phyloP scores from a whole-genome alignment of 2,888 invertebrate genomes.

The Toxonevra muliebris region DNA sequence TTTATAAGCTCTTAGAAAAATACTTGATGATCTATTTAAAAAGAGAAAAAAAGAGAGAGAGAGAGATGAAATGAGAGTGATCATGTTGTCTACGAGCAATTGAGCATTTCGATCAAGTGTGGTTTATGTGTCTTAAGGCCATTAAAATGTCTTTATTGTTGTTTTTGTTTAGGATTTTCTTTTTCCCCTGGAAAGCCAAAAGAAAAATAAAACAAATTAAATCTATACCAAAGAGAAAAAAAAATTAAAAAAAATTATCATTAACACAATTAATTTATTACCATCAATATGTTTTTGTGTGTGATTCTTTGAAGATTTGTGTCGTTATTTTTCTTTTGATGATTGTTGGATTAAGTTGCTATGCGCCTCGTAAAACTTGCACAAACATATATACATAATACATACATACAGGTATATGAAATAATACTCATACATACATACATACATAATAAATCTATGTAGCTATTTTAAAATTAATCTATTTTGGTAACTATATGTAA shows the following conservation, averaged over 20 bases:
- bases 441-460: not conserved
- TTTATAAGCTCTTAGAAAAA: too few relatives aligned
- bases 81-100: too few relatives aligned
- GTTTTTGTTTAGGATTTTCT: constrained; percentile 9
- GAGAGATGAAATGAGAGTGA: too few relatives aligned
- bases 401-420: too few relatives aligned
- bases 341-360: not conserved
- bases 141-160: constrained; percentile 15
- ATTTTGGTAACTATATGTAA: too few relatives aligned
- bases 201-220: constrained; percentile 18
- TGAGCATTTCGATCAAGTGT: too few relatives aligned
- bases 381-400: not conserved
- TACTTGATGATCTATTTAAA: too few relatives aligned
- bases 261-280: constrained; percentile 27
- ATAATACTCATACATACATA: not conserved
- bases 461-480: not conserved
- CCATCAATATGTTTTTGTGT: constrained; percentile 1
- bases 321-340: not conserved
- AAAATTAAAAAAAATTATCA: constrained; percentile 28
- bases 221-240: constrained; percentile 7
- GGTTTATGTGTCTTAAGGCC: constrained; percentile 20
- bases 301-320: not conserved
- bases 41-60: too few relatives aligned
- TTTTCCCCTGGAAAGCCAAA: not conserved
- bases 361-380: not conserved